Conservation (phyloP, 2,113 vertebrate genomes). For the Paratilapia polleni region DNA sequence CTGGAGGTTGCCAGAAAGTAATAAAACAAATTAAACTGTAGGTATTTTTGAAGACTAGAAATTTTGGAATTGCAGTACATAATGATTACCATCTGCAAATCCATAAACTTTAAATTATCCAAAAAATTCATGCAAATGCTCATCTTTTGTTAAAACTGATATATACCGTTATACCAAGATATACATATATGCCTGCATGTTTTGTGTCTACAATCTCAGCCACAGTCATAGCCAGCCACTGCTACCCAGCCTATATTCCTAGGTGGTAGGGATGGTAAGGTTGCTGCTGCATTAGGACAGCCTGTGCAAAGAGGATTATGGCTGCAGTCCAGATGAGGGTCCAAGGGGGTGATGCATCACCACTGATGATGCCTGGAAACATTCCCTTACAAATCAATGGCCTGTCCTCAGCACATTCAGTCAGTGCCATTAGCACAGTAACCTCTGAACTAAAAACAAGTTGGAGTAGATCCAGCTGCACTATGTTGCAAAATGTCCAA, state of each 20-base stretch:
- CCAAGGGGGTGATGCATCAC: slow-evolving; percentile 46
- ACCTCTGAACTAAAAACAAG: slow-evolving; percentile 40
- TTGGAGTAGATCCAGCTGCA: background rate
- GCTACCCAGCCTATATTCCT: slow-evolving; percentile 16
- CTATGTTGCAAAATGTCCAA: background rate
- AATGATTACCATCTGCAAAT: background rate
- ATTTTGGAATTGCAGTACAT: background rate
- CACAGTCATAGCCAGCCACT: background rate
- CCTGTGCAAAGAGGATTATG: slow-evolving; percentile 75
- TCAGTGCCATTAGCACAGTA: slow-evolving; percentile 36
- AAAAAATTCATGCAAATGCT: background rate
- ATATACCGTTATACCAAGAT: background rate
- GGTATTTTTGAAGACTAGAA: background rate
- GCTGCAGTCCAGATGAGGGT: slow-evolving; percentile 63
- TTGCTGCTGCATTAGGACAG: slow-evolving; percentile 63
- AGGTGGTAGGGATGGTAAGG: slow-evolving; percentile 36
- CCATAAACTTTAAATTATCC: background rate
- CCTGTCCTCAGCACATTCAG: slow-evolving; percentile 29
- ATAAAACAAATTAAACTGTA: background rate
- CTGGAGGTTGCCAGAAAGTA: background rate
- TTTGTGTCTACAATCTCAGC: background rate
- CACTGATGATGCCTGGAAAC: slow-evolving; percentile 71
- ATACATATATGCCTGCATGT: background rate
- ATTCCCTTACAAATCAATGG: slow-evolving; percentile 67
- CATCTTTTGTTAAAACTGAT: background rate